Conservation (phyloP, 2,797 vertebrate species). For the Sebastes vulpes region DNA sequence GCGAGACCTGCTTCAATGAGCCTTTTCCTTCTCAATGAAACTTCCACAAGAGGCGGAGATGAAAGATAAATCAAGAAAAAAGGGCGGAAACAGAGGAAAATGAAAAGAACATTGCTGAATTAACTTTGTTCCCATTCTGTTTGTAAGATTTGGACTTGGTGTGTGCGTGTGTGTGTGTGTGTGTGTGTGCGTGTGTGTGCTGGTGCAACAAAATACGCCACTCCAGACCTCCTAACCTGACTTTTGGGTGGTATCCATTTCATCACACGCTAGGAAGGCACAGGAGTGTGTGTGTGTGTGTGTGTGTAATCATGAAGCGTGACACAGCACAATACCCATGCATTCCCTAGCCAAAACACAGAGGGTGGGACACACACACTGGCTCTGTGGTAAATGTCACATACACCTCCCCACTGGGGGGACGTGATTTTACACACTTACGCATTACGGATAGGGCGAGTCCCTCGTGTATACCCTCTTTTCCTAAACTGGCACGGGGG, state of each 20-base stretch:
- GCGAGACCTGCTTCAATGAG: conserved; percentile 30
- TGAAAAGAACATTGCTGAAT: conserved; percentile 36
- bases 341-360: conserved; percentile 76
- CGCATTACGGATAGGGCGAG: conserved; percentile 8
- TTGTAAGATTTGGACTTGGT: not conserved
- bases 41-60: conserved; percentile 36
- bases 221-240: conserved; percentile 34
- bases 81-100: conserved; percentile 38
- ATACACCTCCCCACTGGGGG: not conserved
- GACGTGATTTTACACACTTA: conserved; percentile 73
- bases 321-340: conserved; percentile 63
- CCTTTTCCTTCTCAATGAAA: conserved; percentile 63
- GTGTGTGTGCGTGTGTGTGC: not conserved
- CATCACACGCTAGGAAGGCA: conserved; percentile 45
- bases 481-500: conserved; percentile 21
- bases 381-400: conserved; percentile 53
- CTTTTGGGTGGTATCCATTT: conserved; percentile 60
- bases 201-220: conserved; percentile 6
- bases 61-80: conserved; percentile 62
- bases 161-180: not conserved
- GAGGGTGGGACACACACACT: conserved; percentile 65
- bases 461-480: conserved; percentile 12
- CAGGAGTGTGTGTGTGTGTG: conserved; percentile 9
- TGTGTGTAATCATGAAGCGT: conserved; percentile 15
- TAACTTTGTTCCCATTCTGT: conserved; percentile 31